Conservation (phyloP, 2,113 vertebrate species). For the Aleadryas rufinucha region DNA sequence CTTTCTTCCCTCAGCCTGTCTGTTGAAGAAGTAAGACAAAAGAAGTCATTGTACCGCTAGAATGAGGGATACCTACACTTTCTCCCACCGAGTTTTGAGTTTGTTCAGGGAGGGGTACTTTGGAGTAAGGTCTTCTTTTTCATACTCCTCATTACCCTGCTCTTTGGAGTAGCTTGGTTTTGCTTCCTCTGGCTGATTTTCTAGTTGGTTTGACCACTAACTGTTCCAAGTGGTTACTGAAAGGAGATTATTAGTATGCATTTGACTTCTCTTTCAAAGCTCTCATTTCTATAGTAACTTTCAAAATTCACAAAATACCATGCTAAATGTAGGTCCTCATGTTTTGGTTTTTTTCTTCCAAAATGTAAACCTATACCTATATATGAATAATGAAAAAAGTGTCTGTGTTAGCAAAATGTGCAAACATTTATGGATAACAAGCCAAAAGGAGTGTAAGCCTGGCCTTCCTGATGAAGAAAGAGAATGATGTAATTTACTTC, state of each 20-base stretch:
- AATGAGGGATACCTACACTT: background rate
- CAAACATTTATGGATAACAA: background rate
- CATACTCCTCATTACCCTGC: background rate
- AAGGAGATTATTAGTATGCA: background rate
- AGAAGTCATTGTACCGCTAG: background rate
- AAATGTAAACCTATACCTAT: background rate
- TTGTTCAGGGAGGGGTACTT: background rate
- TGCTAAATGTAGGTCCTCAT: rapidly evolving
- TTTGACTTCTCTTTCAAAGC: background rate
- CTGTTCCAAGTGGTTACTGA: background rate
- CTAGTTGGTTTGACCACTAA: background rate
- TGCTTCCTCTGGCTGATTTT: background rate
- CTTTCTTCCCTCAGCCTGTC: background rate
- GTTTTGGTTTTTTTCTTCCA: background rate
- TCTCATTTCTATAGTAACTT: background rate
- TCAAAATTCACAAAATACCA: background rate
- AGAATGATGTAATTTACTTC: background rate
- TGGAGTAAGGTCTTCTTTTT: background rate
- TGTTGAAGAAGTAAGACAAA: background rate
- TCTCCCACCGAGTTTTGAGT: background rate
- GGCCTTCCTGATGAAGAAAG: background rate
- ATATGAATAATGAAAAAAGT: background rate
- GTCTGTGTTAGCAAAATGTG: no score
- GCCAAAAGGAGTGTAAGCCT: no score
- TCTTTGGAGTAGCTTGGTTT: background rate